These are phyloP conservation scores for Semnornis frantzii DNA, from an alignment of 2,113 vertebrate species.

Conservation along the genomic window DNA sequence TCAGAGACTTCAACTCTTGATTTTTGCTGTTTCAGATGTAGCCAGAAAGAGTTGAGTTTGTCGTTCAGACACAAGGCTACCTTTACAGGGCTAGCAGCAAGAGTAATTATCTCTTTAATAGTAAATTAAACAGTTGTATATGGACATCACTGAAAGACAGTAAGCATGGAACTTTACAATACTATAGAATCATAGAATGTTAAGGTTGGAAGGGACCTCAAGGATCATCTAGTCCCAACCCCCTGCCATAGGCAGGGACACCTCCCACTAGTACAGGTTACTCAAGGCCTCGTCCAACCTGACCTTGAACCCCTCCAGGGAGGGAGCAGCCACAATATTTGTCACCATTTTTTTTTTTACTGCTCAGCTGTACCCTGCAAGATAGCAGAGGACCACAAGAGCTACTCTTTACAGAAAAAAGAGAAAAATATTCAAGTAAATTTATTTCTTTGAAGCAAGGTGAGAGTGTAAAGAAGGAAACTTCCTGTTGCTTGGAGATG, in stretches of 20 bases:
- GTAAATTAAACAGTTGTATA: neutral
- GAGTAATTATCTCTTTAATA: neutral
- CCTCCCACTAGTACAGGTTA: too few relatives aligned
- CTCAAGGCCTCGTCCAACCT: too few relatives aligned
- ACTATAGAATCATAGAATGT: neutral
- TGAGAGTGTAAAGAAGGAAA: neutral
- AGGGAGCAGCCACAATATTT: neutral
- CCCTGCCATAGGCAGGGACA: too few relatives aligned
- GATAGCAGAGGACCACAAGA: neutral
- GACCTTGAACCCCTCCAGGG: too few relatives aligned
- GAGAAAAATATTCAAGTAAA: neutral
- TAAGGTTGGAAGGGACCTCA: too few relatives aligned
- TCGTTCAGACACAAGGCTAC: neutral
- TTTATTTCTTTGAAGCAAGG: neutral
- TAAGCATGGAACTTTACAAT: neutral
- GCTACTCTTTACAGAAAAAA: neutral
- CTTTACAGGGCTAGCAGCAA: neutral
- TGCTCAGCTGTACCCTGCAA: neutral
- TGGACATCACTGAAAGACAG: neutral
- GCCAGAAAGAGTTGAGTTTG: neutral
- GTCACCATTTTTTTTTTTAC: neutral
- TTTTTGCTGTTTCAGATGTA: neutral
- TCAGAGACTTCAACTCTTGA: neutral
- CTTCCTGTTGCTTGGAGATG: slow-evolving; percentile 1
- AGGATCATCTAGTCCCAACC: too few relatives aligned